These are phyloP conservation scores for Chrysomela aeneicollis DNA, from an alignment of 2,888 invertebrate species.

Conservation along the genomic window DNA sequence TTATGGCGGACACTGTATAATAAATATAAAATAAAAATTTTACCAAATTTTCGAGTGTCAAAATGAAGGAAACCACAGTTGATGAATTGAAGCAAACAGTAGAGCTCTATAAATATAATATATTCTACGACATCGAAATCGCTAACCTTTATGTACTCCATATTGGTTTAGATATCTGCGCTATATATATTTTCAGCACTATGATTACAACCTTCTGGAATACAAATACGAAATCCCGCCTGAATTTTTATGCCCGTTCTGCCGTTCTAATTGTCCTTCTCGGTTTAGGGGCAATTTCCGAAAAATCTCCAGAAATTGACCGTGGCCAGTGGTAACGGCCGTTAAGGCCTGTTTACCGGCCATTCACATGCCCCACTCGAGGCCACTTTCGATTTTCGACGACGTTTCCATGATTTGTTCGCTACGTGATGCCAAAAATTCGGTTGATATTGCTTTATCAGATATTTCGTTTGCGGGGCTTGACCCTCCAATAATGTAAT, in stretches of 20 bases:
- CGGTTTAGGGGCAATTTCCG: constrained; percentile 53
- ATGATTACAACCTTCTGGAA: constrained; percentile 17
- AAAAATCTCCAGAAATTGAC: constrained; percentile 59
- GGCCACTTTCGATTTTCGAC: constrained; percentile 55
- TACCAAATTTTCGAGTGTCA: too few relatives aligned
- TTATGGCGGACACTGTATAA: too few relatives aligned
- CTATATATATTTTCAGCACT: constrained; percentile 17
- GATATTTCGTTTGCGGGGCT: too few relatives aligned
- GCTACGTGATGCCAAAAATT: constrained; percentile 49
- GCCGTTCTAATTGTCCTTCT: constrained; percentile 44
- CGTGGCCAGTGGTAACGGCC: constrained; percentile 54
- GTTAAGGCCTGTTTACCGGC: constrained; percentile 60
- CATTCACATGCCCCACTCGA: constrained; percentile 60
- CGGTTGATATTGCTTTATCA: not conserved
- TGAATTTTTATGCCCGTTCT: constrained; percentile 40
- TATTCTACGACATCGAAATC: too few relatives aligned
- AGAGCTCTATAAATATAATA: too few relatives aligned
- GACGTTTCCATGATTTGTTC: constrained; percentile 60
- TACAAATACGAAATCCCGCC: constrained; percentile 28
- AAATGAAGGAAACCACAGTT: too few relatives aligned
- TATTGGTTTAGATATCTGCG: too few relatives aligned
- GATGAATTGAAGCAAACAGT: too few relatives aligned
- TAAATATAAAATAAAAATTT: too few relatives aligned
- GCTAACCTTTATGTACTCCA: too few relatives aligned
- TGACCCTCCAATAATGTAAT: too few relatives aligned